Evolutionary conservation across 1,140 invertebrate genomes (phyloP).

Genomic region (Lucilia cuprina): DNA sequence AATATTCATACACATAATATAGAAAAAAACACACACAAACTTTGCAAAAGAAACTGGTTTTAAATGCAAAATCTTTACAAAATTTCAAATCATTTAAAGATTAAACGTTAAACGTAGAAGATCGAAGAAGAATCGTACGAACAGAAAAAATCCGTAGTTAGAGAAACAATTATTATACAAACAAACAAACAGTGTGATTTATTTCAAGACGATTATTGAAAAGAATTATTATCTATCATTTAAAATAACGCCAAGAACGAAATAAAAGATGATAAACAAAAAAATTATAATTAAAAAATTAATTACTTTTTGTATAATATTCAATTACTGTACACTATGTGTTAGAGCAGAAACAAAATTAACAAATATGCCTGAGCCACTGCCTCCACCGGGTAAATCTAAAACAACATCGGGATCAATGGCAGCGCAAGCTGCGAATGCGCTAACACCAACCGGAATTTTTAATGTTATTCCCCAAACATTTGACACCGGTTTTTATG

Average conservation of each 20-base stretch:
- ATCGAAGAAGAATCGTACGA: neutral
- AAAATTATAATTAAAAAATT: neutral
- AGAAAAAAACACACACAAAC: neutral
- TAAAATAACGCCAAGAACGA: neutral
- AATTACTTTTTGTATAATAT: neutral
- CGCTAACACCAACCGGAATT: constrained; percentile 48
- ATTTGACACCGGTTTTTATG: constrained; percentile 7
- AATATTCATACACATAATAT: constrained; percentile 1
- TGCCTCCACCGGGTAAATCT: too few species aligned
- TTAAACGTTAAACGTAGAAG: constrained; percentile 16
- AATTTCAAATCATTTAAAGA: constrained; percentile 11
- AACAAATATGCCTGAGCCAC: neutral
- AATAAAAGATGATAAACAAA: neutral
- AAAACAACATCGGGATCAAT: neutral
- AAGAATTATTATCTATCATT: neutral
- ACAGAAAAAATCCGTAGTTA: neutral
- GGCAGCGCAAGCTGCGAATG: neutral
- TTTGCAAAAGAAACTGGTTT: constrained; percentile 20
- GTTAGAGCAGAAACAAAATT: neutral
- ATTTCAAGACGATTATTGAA: neutral
- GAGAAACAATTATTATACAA: neutral
- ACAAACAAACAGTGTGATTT: neutral
- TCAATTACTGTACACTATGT: neutral
- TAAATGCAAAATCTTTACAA: constrained; percentile 27
- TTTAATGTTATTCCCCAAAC: constrained; percentile 17